phyloP scores from a whole-genome alignment of 2,113 vertebrate species.

The Muntiacus reevesi region DNA sequence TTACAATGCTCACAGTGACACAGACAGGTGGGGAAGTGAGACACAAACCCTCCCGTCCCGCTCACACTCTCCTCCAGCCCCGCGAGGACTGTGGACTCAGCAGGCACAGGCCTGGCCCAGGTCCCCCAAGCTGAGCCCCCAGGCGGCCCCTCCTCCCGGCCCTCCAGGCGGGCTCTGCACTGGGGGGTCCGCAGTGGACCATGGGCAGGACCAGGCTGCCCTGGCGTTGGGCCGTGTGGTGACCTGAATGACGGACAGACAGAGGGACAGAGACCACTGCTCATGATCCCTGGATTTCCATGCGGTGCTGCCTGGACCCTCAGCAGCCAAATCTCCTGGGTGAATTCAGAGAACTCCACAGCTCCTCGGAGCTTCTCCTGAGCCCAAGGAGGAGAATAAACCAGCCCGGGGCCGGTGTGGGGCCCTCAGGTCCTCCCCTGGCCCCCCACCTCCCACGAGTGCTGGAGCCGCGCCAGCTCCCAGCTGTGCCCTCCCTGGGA shows the following conservation, averaged over 20 bases:
- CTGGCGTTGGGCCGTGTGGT: neutral
- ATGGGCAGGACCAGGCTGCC: neutral
- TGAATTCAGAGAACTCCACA: neutral
- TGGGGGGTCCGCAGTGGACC: accelerated
- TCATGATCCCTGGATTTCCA: too few relatives aligned
- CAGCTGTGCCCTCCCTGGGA: neutral
- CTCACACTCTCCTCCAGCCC: too few relatives aligned
- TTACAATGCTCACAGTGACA: accelerated
- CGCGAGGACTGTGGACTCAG: too few relatives aligned
- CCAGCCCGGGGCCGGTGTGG: neutral
- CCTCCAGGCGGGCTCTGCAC: neutral
- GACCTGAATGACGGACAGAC: neutral
- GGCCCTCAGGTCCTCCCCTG: too few relatives aligned
- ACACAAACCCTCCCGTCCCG: accelerated
- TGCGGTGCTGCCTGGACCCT: neutral
- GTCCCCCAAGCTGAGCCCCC: accelerated
- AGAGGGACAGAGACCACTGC: neutral
- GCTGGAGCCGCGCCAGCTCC: neutral
- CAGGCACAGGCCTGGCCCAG: neutral
- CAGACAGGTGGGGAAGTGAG: neutral
- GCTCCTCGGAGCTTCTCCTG: neutral
- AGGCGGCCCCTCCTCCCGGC: neutral
- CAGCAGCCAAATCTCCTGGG: neutral
- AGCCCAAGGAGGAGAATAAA: neutral
- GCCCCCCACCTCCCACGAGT: accelerated